Percentiles rank a stretch among this genome's conserved stretches.
These are phyloP conservation scores for Apogon talboti DNA, from an alignment of 2,797 vertebrate species.

Conservation along the genomic window DNA sequence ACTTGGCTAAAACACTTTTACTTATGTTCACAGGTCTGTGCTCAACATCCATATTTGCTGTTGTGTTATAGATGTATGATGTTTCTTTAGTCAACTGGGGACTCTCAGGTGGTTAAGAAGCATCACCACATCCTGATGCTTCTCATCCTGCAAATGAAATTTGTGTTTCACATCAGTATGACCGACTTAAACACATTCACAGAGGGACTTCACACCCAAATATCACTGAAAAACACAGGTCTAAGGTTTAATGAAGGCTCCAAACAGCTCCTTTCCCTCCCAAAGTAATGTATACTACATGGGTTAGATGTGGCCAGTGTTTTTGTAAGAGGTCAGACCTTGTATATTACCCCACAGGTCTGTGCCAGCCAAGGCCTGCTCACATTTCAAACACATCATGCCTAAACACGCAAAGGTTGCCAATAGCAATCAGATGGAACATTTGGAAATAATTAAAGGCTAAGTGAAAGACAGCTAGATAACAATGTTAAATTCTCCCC, in stretches of 20 bases:
- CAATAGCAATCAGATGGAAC: constrained; percentile 72
- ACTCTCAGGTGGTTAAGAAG: constrained; percentile 31
- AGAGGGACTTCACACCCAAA: constrained; percentile 17
- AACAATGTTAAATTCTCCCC: constrained; percentile 62
- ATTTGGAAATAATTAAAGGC: constrained; percentile 81
- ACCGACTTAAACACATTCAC: constrained; percentile 28
- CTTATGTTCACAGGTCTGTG: constrained; percentile 11
- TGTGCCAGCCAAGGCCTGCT: constrained; percentile 51
- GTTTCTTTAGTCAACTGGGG: constrained; percentile 22
- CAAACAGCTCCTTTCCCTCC: constrained; percentile 52
- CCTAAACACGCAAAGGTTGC: constrained; percentile 53
- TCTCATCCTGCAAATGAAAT: constrained; percentile 9
- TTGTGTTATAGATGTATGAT: constrained; percentile 7
- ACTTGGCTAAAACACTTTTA: constrained; percentile 16
- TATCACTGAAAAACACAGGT: neutral
- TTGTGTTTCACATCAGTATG: constrained; percentile 3
- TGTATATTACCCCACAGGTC: constrained; percentile 37
- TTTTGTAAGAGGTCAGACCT: constrained; percentile 39
- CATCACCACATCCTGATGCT: constrained; percentile 15
- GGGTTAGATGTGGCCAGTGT: constrained; percentile 10
- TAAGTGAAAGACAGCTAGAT: constrained; percentile 64
- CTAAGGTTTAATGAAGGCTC: constrained; percentile 26
- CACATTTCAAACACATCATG: constrained; percentile 65
- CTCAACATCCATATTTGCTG: neutral
- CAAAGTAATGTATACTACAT: constrained; percentile 17